A percentile compares a stretch with the other conserved stretches of the same genome.
phyloP scores from a whole-genome alignment of 2,113 vertebrate species.

The Pygoscelis adeliae region DNA sequence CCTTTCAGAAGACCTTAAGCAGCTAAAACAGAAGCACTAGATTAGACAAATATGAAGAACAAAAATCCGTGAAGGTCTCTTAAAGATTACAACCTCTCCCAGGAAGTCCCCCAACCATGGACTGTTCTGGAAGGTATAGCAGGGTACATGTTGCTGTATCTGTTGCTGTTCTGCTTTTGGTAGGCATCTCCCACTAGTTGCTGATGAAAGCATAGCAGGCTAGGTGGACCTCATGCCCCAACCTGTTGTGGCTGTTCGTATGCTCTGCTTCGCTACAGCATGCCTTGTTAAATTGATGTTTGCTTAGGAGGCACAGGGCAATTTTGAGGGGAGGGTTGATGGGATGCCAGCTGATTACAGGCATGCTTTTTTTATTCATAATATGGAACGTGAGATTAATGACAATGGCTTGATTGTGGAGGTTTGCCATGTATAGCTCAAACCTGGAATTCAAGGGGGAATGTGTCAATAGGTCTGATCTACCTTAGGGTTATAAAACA shows the following conservation, averaged over 20 bases:
- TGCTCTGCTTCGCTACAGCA: background rate
- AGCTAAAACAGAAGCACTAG: background rate
- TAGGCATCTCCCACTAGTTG: background rate
- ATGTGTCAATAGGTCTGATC: background rate
- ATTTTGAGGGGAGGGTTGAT: background rate
- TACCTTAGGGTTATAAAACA: background rate
- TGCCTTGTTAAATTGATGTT: background rate
- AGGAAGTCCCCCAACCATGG: background rate
- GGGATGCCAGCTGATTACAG: background rate
- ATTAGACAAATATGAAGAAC: background rate
- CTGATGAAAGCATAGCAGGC: background rate
- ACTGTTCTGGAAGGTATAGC: background rate
- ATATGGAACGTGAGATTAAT: background rate
- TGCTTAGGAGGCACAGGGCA: background rate
- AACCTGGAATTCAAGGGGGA: background rate
- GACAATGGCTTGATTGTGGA: background rate
- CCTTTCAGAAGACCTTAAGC: background rate
- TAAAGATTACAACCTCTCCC: background rate
- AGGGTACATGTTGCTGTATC: background rate
- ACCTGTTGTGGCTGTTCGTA: background rate
- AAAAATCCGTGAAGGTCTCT: background rate
- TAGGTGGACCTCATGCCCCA: background rate
- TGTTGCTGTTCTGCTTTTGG: background rate
- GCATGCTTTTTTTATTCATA: background rate
- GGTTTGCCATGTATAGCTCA: background rate